phyloP scores from a whole-genome alignment of 2,113 vertebrate species.

The Felis chaus region DNA sequence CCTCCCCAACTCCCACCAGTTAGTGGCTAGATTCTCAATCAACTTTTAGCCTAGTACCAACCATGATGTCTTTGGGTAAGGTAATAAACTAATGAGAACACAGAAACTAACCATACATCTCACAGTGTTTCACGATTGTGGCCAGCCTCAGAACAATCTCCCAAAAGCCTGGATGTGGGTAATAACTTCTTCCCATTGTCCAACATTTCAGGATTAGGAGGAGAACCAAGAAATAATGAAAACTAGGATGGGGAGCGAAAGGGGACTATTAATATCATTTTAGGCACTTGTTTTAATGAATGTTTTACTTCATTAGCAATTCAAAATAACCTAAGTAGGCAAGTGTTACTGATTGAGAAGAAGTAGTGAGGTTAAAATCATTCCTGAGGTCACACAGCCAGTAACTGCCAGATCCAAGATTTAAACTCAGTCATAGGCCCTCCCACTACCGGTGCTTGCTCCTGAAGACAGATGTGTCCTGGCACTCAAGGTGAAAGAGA shows the following conservation, averaged over 20 bases:
- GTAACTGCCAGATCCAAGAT: neutral
- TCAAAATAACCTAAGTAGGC: neutral
- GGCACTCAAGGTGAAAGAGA: neutral
- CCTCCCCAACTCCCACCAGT: neutral
- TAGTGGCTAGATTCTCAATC: neutral
- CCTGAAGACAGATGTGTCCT: neutral
- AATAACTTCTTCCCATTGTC: neutral
- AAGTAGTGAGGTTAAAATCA: neutral
- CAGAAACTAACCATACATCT: neutral
- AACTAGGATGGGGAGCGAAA: neutral
- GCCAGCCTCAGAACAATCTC: neutral
- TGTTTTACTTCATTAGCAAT: neutral
- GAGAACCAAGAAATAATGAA: neutral
- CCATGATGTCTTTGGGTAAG: neutral
- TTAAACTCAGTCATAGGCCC: neutral
- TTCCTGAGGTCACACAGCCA: neutral
- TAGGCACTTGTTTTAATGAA: neutral
- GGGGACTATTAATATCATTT: neutral
- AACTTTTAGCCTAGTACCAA: neutral
- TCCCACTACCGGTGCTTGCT: neutral
- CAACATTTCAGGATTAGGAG: neutral
- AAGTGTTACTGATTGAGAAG: neutral
- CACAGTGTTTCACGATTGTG: neutral
- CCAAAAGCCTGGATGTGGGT: neutral
- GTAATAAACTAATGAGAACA: neutral